Base-by-base conservation (phyloP, 2,113 vertebrate species). In the Pelusios castaneus region DNA sequence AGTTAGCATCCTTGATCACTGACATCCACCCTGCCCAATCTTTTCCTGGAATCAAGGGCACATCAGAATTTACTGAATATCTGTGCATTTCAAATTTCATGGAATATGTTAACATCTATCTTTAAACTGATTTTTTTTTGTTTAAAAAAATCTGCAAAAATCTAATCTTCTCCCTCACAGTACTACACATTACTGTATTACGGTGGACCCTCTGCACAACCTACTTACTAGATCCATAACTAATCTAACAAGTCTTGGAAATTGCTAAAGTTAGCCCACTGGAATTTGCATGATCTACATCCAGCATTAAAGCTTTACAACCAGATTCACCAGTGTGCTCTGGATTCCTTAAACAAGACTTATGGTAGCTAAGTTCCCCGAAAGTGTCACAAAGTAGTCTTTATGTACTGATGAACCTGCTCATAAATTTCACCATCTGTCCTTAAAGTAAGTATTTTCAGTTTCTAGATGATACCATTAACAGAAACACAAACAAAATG, bases 251-350 rank as follows among this genome's bases (percentile, higher is more conserved):
- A 82, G 24, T 13, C 43, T 92, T 79, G 27, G 47, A 90, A 94
- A 93, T 87, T 0, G 0, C 3, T 70, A 25, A 54, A 88, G 91
- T 70, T n/a, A 91, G 67, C 3, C 77, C 67, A 84, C 63, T 70
- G 63, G 38, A 70, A 70, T 38, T 38, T 70, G 16, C 52, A 49
- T 0, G 55, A 83, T 51, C 88, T 76, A 70, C 76, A 88, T 41
- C 6, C 81, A 96, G 80, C 95, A 90, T 93, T 92, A 89, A 92
- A 91, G 60, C 29, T 83, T 56, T 79, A 91, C 82, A 89, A 81
- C 17, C 12, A 95, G 70, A 88, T 51, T 47, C 60, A 92, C 75
- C 79, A 80, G 43, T 43, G 89, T 82, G 24, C 49, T 91, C 25
- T 54, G 54, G 52, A 85, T 88, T 78, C 73, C 89, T 84, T 85